phyloP scores from a whole-genome alignment of 2,797 vertebrate genomes.

The Hafferia zeledoni region DNA sequence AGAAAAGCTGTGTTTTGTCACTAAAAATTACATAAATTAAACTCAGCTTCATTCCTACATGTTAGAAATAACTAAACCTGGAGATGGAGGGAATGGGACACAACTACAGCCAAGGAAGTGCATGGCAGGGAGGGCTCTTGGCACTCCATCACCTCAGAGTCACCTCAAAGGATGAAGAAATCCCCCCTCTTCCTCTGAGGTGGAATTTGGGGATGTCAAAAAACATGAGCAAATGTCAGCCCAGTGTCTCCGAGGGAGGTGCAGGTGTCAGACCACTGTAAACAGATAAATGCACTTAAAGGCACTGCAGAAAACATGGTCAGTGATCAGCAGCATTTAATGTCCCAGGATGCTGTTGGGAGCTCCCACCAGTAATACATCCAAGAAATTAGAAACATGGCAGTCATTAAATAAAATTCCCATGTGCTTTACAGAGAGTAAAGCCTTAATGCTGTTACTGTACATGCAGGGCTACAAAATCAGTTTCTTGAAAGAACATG shows the following conservation, averaged over 20 bases:
- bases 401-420: slow-evolving; percentile 46
- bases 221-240: background rate
- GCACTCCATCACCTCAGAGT: background rate
- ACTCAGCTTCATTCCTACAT: background rate
- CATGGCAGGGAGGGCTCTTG: background rate
- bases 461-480: slow-evolving; percentile 74
- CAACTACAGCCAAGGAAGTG: background rate
- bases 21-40: slow-evolving; percentile 3
- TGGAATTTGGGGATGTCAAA: background rate
- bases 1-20: background rate
- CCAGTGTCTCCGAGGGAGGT: background rate
- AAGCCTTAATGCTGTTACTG: slow-evolving; percentile 34
- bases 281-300: slow-evolving; percentile 12
- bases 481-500: slow-evolving; percentile 71
- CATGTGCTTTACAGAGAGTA: background rate
- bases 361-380: slow-evolving; percentile 32
- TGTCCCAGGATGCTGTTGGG: slow-evolving; percentile 2
- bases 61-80: background rate
- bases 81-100: background rate
- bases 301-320: slow-evolving; percentile 41
- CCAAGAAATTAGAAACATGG: slow-evolving; percentile 39
- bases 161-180: background rate
- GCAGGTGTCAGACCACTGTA: background rate
- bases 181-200: background rate
- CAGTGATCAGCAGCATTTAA: slow-evolving; percentile 57